Evolutionary conservation across 2,797 vertebrate genomes (phyloP), one percentile per base, ranked within the genome.

Genomic region (Chloroceryle amazona): DNA sequence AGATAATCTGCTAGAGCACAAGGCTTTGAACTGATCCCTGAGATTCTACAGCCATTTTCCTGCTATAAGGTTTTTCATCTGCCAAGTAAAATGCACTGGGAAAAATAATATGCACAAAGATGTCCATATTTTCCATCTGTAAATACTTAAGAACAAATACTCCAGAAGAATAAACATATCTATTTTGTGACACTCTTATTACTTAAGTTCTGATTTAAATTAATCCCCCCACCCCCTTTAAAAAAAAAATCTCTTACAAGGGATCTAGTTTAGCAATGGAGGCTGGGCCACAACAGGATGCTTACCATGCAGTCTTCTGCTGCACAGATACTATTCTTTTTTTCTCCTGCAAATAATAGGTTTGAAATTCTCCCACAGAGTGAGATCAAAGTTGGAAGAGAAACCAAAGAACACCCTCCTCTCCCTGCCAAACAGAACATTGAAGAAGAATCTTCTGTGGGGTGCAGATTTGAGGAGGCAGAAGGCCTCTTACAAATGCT

Each of bases 61-160:
- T 90, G 82, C 83, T 94, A 42, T n/a, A 82, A 90, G 57, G 16
- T 74, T 85, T 90, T 89, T 76, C 42, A 86, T n/a, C 81, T 95
- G 82, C 89, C 87, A 92, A 88, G 62, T 68, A 60, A 78, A 93
- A 75, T 68, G 57, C 49, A 74, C 57, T 91, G 91, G 80, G 95
- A 81, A 93, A 95, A 95, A 35, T 52, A 90, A 87, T 71, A 93
- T 80, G 83, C 86, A 92, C 82, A 93, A 84, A 3, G 60, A 68
- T 9, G 4, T 78, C 72, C 78, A 49, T 84, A 52, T 92, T 95
- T 94, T 90, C 73, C 81, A 92, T 93, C 91, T 96, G 90, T 61
- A 87, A 92, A 87, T 85, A 68, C 74, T 95, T 93, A 87, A 82
- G 51, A 67, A 19, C 17, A 63, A 85, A 51, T 47, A 81, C 71